Conservation (phyloP, 2,113 vertebrate genomes). For the Myodes glareolus region DNA sequence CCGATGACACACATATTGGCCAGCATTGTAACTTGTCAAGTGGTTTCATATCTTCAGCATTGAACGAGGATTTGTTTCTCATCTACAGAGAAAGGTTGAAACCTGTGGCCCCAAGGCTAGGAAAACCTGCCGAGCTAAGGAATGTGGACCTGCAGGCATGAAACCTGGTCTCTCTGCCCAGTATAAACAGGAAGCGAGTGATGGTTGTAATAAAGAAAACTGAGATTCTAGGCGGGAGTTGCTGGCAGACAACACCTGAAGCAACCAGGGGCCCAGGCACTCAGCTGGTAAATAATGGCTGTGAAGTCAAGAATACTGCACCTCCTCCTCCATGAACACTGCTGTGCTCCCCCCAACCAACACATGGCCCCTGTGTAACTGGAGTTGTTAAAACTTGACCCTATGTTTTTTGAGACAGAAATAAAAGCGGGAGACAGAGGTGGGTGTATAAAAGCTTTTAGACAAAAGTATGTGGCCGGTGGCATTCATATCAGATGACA, state of each 20-base stretch:
- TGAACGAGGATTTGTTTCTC: neutral
- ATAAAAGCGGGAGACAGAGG: conserved; percentile 71
- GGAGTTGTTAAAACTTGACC: conserved; percentile 78
- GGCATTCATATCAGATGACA: conserved; percentile 80
- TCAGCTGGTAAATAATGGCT: conserved; percentile 69
- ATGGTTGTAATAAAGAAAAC: conserved; percentile 74
- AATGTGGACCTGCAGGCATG: conserved; percentile 75
- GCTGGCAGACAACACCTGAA: conserved; percentile 75
- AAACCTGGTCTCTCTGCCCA: conserved; percentile 74
- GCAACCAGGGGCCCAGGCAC: conserved; percentile 59
- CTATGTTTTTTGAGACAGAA: conserved; percentile 67
- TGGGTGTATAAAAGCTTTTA: conserved; percentile 76
- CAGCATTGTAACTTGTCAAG: neutral
- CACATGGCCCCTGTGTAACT: conserved; percentile 51
- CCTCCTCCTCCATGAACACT: neutral
- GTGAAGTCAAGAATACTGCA: conserved; percentile 63
- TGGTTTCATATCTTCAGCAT: neutral
- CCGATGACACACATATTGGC: neutral
- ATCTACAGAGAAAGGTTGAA: neutral
- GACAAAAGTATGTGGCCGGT: conserved; percentile 72
- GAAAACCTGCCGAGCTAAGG: conserved; percentile 67
- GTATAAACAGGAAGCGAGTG: conserved; percentile 79
- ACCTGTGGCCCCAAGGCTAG: conserved; percentile 68
- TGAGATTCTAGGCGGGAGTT: conserved; percentile 64
- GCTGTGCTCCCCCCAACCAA: conserved; percentile 5